phyloP scores from a whole-genome alignment of 2,113 vertebrate species.

The Delphinus delphis region DNA sequence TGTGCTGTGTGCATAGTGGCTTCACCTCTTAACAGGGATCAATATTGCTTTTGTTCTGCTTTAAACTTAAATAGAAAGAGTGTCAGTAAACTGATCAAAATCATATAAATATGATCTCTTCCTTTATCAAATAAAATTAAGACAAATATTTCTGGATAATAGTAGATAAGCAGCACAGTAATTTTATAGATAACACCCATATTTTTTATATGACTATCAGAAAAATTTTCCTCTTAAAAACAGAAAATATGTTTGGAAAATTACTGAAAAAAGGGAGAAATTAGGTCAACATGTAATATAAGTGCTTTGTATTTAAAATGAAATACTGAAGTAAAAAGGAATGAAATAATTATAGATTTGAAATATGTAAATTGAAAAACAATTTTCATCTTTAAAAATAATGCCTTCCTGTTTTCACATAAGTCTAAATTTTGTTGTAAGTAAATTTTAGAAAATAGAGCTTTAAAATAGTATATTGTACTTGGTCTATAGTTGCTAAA shows the following conservation, averaged over 20 bases:
- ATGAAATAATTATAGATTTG: background rate
- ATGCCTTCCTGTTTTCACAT: background rate
- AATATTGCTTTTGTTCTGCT: background rate
- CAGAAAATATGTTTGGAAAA: background rate
- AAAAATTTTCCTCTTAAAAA: background rate
- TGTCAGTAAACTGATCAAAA: background rate
- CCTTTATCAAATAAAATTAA: background rate
- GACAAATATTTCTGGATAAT: background rate
- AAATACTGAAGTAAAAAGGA: background rate
- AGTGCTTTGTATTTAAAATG: background rate
- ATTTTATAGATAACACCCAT: background rate
- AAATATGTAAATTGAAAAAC: background rate
- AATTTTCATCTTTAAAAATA: background rate
- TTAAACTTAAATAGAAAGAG: background rate
- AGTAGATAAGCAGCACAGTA: background rate
- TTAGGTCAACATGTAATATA: background rate
- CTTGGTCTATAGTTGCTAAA: background rate
- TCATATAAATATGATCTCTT: background rate
- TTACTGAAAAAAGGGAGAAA: background rate
- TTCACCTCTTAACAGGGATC: background rate
- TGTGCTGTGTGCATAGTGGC: fast-evolving
- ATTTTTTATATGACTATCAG: background rate
- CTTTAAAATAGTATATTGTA: background rate
- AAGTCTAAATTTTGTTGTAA: background rate
- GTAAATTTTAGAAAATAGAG: background rate